Evolutionary conservation across 2,888 invertebrate species (phyloP).

Genomic region (Troglohyphantes excavatus): DNA sequence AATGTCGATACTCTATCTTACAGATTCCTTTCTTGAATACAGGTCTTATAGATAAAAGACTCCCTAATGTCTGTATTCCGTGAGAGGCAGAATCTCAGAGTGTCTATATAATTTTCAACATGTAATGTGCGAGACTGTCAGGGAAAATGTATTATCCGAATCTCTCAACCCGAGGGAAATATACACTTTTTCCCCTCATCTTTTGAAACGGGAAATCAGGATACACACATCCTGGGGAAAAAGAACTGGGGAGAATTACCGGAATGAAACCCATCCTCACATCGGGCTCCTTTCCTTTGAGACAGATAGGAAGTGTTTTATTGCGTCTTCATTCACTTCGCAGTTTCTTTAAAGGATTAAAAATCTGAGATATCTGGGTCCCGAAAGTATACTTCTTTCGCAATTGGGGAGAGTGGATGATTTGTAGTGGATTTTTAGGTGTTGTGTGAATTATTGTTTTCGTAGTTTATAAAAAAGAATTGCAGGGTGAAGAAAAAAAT

Average conservation of each 20-base stretch:
- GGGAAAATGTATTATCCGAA: constrained; percentile 51
- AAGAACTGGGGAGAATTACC: constrained; percentile 8
- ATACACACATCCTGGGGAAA: not conserved
- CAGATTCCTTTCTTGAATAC: not conserved
- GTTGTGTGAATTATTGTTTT: no score
- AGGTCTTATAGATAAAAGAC: not conserved
- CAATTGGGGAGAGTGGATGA: no score
- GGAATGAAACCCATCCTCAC: constrained; percentile 20
- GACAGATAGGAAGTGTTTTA: not conserved
- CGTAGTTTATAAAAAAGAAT: no score
- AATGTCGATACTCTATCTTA: no score
- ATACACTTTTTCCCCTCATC: constrained; percentile 16
- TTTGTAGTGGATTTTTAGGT: no score
- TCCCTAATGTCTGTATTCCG: constrained; percentile 52
- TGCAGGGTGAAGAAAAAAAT: no score
- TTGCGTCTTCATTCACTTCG: not conserved
- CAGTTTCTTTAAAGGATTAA: not conserved
- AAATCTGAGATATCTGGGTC: not conserved
- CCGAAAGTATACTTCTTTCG: no score
- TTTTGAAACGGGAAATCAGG: not conserved
- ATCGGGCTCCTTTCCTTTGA: not conserved
- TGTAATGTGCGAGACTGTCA: constrained; percentile 62
- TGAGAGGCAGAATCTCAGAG: not conserved
- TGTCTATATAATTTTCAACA: constrained; percentile 45
- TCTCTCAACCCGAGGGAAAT: constrained; percentile 36